Conservation (phyloP, 2,797 vertebrate species). For the Neosilurus mollespiculum region DNA sequence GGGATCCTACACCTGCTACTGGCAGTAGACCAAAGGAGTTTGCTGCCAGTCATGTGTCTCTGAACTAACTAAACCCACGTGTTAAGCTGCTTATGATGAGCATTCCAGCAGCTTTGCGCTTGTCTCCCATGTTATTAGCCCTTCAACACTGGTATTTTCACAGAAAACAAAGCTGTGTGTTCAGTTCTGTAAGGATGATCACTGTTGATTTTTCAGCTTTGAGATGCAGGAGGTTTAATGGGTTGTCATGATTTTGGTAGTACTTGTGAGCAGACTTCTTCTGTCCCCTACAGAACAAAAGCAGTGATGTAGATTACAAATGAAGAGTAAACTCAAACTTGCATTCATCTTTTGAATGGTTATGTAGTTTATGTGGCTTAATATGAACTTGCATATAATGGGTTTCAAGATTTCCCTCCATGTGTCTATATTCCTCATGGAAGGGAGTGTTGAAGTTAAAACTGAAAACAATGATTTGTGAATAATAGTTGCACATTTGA, state of each 20-base stretch:
- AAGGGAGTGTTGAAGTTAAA: too few species aligned
- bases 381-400: background rate
- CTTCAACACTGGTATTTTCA: background rate
- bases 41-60: slow-evolving; percentile 25
- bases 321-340: background rate
- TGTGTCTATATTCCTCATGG: background rate
- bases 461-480: too few species aligned
- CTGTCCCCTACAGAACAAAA: background rate
- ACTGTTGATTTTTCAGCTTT: background rate
- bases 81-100: slow-evolving; percentile 17
- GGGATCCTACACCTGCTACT: slow-evolving; percentile 32
- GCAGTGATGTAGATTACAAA: background rate
- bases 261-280: background rate
- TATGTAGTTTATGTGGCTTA: background rate
- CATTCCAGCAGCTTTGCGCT: background rate
- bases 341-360: background rate
- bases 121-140: slow-evolving; percentile 9
- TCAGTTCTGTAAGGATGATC: slow-evolving; percentile 2
- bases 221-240: slow-evolving; percentile 9
- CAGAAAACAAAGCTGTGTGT: background rate
- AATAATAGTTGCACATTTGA: too few species aligned
- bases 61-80: slow-evolving; percentile 15
- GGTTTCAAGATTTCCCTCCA: background rate
- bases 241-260: slow-evolving; percentile 9
- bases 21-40: background rate